These are phyloP conservation scores for Andrena minutula DNA, from an alignment of 2,888 invertebrate species.

Conservation along the genomic window DNA sequence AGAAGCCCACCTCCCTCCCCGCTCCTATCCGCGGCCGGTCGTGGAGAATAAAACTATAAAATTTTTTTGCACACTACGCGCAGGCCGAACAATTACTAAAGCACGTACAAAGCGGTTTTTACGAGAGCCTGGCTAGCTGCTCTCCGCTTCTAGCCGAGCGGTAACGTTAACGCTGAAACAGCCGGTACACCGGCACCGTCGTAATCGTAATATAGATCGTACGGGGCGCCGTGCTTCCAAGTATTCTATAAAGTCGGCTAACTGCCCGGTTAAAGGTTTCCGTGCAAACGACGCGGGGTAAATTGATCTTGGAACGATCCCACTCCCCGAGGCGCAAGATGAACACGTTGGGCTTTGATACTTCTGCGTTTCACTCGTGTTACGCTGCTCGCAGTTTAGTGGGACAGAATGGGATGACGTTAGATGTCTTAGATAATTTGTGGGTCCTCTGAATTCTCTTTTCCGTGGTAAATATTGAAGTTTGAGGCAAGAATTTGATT, in stretches of 20 bases:
- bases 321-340: conserved; percentile 10
- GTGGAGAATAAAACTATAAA: conserved; percentile 55
- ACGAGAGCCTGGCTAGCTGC: conserved; percentile 26
- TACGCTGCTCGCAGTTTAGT: conserved; percentile 7
- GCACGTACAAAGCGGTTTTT: conserved; percentile 52
- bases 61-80: conserved; percentile 47
- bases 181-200: conserved; percentile 26
- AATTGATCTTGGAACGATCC: conserved; percentile 54
- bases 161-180: conserved; percentile 50
- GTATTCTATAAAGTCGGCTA: conserved; percentile 63
- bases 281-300: conserved; percentile 50
- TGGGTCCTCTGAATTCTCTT: too few relatives aligned
- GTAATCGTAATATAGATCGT: conserved; percentile 63
- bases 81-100: conserved; percentile 60
- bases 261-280: conserved; percentile 53
- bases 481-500: neutral
- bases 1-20: neutral
- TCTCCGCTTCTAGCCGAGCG: conserved; percentile 4
- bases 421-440: neutral
- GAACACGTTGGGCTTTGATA: conserved; percentile 18
- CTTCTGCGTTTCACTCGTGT: conserved; percentile 6
- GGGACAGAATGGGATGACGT: neutral
- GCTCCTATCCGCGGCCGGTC: neutral
- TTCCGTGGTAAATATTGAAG: neutral
- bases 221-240: conserved; percentile 47